Evolutionary conservation across 2,797 vertebrate species (phyloP).

Genomic region (Neoniphon sammara): DNA sequence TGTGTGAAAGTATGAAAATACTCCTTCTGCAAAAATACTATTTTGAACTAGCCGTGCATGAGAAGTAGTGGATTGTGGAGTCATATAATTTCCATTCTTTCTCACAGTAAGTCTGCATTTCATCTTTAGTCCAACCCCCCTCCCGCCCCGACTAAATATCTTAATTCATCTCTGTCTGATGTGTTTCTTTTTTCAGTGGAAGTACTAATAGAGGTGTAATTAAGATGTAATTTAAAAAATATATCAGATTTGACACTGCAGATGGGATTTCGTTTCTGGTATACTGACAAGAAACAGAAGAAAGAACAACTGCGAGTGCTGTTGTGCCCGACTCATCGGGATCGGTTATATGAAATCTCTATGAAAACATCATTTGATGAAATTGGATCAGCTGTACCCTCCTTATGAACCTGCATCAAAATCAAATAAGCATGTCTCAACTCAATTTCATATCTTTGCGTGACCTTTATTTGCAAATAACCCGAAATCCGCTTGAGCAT

Average conservation of each 20-base stretch:
- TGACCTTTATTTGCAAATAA: constrained; percentile 23
- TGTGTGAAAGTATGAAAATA: background rate
- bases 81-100: background rate
- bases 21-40: background rate
- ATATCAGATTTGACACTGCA: background rate
- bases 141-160: background rate
- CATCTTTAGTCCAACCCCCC: background rate
- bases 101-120: too few relatives aligned
- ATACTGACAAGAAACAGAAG: background rate
- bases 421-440: constrained; percentile 6
- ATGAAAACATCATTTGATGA: constrained; percentile 18
- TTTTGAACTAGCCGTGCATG: background rate
- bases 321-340: background rate
- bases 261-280: constrained; percentile 5
- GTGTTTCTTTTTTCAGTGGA: background rate
- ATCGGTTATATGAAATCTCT: constrained; percentile 1
- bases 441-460: constrained; percentile 12
- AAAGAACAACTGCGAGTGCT: constrained; percentile 5
- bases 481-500: constrained; percentile 12
- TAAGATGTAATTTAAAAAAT: constrained; percentile 12
- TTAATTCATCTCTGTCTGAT: background rate
- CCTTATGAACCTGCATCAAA: constrained; percentile 18
- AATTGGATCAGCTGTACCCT: constrained; percentile 4
- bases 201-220: background rate
- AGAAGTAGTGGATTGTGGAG: background rate